These are phyloP conservation scores for Listronotus oregonensis DNA, from an alignment of 1,140 invertebrate genomes.

Conservation along the genomic window DNA sequence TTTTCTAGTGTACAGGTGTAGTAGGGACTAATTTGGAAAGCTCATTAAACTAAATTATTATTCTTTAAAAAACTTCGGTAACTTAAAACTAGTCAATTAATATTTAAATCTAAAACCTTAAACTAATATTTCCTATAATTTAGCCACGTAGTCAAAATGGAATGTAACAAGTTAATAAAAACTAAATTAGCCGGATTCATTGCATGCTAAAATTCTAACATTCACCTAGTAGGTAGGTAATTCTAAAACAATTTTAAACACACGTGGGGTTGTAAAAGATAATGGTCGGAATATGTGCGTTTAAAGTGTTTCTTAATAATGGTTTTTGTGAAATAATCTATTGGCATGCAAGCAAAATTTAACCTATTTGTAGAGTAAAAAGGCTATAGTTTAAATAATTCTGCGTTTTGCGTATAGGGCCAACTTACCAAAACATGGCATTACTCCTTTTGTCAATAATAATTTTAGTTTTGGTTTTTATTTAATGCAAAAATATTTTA, in stretches of 20 bases:
- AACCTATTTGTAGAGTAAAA: constrained; percentile 9
- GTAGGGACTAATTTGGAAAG: too few relatives aligned
- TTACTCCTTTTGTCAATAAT: neutral
- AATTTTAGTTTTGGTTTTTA: neutral
- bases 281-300: constrained; percentile 13
- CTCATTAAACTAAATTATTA: too few relatives aligned
- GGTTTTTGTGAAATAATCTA: constrained; percentile 26
- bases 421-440: constrained; percentile 38
- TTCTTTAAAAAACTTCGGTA: too few relatives aligned
- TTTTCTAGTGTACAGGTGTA: too few relatives aligned
- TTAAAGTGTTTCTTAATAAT: constrained; percentile 25
- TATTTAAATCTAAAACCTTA: too few relatives aligned
- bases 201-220: constrained; percentile 26
- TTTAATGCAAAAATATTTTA: too few relatives aligned
- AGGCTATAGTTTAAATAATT: constrained; percentile 9
- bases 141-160: neutral
- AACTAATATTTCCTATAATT: too few relatives aligned
- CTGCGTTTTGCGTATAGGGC: constrained; percentile 5
- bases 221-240: constrained; percentile 5
- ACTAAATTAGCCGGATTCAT: neutral
- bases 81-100: too few relatives aligned
- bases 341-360: constrained; percentile 16
- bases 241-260: constrained; percentile 21
- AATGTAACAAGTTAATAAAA: constrained; percentile 13
- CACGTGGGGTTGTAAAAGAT: constrained; percentile 12